Conservation (phyloP, 2,797 vertebrate species). For the Molossus alvarezi region DNA sequence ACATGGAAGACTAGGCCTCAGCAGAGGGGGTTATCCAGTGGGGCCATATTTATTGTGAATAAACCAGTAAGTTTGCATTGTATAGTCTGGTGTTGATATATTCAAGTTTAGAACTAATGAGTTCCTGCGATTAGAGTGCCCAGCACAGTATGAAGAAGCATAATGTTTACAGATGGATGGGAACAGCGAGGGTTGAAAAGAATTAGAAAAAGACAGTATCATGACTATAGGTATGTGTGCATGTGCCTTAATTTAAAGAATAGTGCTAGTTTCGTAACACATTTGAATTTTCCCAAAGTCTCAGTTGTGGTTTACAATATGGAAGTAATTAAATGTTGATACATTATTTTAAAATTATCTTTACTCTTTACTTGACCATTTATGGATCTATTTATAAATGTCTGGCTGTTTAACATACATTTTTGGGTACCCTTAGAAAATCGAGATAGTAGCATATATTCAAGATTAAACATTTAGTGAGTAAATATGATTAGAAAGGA, state of each 20-base stretch:
- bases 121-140: neutral
- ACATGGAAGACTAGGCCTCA: neutral
- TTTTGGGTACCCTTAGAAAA: neutral
- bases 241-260: neutral
- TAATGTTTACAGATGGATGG: neutral
- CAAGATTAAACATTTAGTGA: neutral
- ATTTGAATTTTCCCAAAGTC: constrained; percentile 16
- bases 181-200: neutral
- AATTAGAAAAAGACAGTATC: neutral
- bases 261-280: neutral
- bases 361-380: constrained; percentile 25
- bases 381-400: neutral
- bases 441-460: neutral
- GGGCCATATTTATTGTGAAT: neutral
- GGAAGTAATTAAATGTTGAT: neutral
- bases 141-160: neutral
- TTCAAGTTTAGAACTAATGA: constrained; percentile 18
- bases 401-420: constrained; percentile 2
- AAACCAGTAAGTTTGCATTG: neutral
- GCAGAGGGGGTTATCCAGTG: neutral
- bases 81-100: neutral
- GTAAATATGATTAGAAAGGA: neutral
- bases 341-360: constrained; percentile 38
- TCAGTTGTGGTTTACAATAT: neutral
- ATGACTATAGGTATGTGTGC: neutral